A percentile compares a stretch with the other conserved stretches of the same genome.
Conservation (phyloP, 2,888 invertebrate genomes). For the Amphipoea oculea region DNA sequence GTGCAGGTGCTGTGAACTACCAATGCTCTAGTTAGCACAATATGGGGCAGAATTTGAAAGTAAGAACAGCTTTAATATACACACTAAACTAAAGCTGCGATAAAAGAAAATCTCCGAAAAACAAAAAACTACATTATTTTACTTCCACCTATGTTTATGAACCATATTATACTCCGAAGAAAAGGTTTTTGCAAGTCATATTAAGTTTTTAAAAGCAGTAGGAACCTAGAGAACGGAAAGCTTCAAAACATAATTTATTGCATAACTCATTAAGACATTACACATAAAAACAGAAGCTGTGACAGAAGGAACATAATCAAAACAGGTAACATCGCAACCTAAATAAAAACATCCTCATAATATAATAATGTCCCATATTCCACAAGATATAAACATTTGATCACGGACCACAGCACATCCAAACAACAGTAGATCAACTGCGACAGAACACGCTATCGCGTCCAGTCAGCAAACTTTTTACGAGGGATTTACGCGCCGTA, state of each 20-base stretch:
- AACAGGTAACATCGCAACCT: not conserved
- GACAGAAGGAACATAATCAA: slow-evolving; percentile 1
- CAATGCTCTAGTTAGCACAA: slow-evolving; percentile 12
- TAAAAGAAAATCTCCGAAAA: not conserved
- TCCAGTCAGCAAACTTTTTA: slow-evolving; percentile 54
- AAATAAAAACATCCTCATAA: slow-evolving; percentile 11
- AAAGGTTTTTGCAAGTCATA: not conserved
- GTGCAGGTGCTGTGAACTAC: slow-evolving; percentile 7
- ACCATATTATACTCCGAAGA: not conserved
- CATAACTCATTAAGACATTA: not conserved
- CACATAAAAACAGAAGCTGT: slow-evolving; percentile 2
- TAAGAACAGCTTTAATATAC: not conserved
- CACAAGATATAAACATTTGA: slow-evolving; percentile 32
- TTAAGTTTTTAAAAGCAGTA: not conserved
- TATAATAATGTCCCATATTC: slow-evolving; percentile 9
- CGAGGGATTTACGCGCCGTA: slow-evolving; percentile 49
- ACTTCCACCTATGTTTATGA: not conserved
- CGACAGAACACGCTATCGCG: slow-evolving; percentile 23
- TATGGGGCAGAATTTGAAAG: not conserved
- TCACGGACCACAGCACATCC: slow-evolving; percentile 17
- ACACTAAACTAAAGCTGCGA: not conserved
- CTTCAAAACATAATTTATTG: not conserved
- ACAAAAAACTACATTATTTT: not conserved
- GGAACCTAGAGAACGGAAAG: not conserved
- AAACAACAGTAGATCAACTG: slow-evolving; percentile 47